Evolutionary conservation across 2,888 invertebrate species (phyloP).

Genomic region (Pandemis corylana): DNA sequence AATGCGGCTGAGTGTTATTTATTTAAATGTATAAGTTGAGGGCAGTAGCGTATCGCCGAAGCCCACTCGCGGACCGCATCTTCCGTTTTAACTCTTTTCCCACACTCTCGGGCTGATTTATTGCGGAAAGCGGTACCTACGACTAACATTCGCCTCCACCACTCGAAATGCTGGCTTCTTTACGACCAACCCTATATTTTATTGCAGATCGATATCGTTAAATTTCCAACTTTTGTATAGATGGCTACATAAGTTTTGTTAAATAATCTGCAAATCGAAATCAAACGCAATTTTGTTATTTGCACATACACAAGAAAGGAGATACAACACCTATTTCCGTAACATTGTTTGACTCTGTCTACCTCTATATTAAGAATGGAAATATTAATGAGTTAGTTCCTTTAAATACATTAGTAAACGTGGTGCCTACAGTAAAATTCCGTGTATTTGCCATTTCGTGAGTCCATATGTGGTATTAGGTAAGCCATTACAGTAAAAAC

Average conservation of each 20-base stretch:
- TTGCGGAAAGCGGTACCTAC: slow-evolving; percentile 65
- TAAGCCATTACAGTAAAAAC: slow-evolving; percentile 64
- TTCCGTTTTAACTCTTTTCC: slow-evolving; percentile 68
- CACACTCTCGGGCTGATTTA: slow-evolving; percentile 71
- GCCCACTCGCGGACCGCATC: slow-evolving; percentile 66
- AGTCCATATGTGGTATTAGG: slow-evolving; percentile 52
- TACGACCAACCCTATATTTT: slow-evolving; percentile 73
- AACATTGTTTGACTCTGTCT: not conserved
- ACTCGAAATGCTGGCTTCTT: slow-evolving; percentile 70
- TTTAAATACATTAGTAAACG: not conserved
- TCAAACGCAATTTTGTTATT: not conserved
- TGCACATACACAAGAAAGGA: not conserved
- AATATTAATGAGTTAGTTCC: not conserved
- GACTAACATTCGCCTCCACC: slow-evolving; percentile 64
- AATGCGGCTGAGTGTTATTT: slow-evolving; percentile 43
- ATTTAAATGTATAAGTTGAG: slow-evolving; percentile 50
- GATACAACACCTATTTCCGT: not conserved
- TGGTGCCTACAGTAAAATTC: slow-evolving; percentile 46
- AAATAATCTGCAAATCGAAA: slow-evolving; percentile 21
- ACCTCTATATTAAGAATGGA: not conserved
- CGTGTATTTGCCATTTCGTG: slow-evolving; percentile 57
- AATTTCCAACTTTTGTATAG: slow-evolving; percentile 60
- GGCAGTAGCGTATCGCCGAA: slow-evolving; percentile 58
- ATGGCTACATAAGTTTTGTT: slow-evolving; percentile 33
- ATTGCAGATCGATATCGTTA: slow-evolving; percentile 66